phyloP scores from a whole-genome alignment of 2,888 invertebrate genomes.

The Drosophila birchii region DNA sequence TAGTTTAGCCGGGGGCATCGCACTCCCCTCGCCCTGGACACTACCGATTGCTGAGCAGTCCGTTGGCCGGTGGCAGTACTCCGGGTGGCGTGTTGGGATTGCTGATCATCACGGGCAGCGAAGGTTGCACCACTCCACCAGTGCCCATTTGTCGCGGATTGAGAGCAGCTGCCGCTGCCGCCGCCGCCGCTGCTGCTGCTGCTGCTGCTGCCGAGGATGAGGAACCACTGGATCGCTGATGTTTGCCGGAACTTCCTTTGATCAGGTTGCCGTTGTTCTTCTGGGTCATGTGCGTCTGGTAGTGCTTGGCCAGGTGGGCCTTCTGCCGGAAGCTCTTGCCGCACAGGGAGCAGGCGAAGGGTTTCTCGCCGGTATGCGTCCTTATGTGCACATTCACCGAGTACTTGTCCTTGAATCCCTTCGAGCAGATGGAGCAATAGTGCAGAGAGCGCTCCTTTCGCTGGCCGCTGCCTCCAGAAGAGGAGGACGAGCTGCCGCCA shows the following conservation, averaged over 20 bases:
- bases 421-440: slow-evolving; percentile 96
- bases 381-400: slow-evolving; percentile 98
- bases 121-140: slow-evolving; percentile 52
- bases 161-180: slow-evolving; percentile 34
- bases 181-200: slow-evolving; percentile 32
- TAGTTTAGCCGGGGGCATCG: slow-evolving; percentile 45
- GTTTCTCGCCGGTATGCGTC: slow-evolving; percentile 99
- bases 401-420: slow-evolving; percentile 98
- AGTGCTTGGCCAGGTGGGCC: slow-evolving; percentile 96
- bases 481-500: slow-evolving; percentile 63
- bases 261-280: slow-evolving; percentile 88
- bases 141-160: slow-evolving; percentile 72
- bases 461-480: slow-evolving; percentile 84
- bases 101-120: slow-evolving; percentile 60
- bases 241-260: slow-evolving; percentile 85
- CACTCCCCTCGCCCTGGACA: slow-evolving; percentile 39
- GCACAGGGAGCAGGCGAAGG: slow-evolving; percentile 97
- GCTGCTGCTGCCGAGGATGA: slow-evolving; percentile 38
- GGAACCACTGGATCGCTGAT: slow-evolving; percentile 63
- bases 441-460: slow-evolving; percentile 95
- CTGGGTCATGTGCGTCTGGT: slow-evolving; percentile 96
- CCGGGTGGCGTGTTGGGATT: slow-evolving; percentile 70
- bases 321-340: slow-evolving; percentile 97
- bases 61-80: slow-evolving; percentile 83
- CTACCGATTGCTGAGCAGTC: slow-evolving; percentile 84